Conservation (phyloP, 2,113 vertebrate genomes). For the Phylloscopus trochiloides region DNA sequence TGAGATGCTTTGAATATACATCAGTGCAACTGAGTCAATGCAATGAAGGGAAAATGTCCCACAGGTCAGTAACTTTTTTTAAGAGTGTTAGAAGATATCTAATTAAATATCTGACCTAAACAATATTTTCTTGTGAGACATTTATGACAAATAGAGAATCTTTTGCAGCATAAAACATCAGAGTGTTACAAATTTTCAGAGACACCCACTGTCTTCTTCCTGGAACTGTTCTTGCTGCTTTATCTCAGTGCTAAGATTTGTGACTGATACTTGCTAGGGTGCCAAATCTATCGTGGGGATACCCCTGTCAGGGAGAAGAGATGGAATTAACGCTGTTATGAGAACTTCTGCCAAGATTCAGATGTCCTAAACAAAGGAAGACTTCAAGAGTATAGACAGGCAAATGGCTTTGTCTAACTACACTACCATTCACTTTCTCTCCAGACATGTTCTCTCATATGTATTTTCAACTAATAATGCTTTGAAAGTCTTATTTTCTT, state of each 20-base stretch:
- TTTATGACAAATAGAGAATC: background rate
- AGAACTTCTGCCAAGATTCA: background rate
- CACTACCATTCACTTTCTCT: background rate
- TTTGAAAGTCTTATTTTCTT: background rate
- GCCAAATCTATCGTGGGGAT: slow-evolving; percentile 10
- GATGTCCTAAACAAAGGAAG: background rate
- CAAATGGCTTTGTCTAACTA: background rate
- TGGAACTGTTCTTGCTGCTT: slow-evolving; percentile 17
- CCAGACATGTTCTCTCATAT: background rate
- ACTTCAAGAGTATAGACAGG: background rate
- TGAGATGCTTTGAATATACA: background rate
- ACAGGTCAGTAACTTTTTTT: background rate
- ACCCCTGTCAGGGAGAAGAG: background rate
- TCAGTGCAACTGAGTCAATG: background rate
- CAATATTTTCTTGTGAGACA: background rate
- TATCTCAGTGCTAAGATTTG: slow-evolving; percentile 8
- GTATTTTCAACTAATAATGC: background rate
- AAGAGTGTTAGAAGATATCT: background rate
- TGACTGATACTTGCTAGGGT: slow-evolving; percentile 14
- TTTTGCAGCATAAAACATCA: background rate
- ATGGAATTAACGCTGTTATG: background rate
- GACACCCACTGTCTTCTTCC: background rate
- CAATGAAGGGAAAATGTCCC: background rate
- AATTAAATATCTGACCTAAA: background rate
- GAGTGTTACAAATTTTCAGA: background rate